Base-by-base conservation (phyloP, 1,140 invertebrate genomes). In the Platyscapa corneri region DNA sequence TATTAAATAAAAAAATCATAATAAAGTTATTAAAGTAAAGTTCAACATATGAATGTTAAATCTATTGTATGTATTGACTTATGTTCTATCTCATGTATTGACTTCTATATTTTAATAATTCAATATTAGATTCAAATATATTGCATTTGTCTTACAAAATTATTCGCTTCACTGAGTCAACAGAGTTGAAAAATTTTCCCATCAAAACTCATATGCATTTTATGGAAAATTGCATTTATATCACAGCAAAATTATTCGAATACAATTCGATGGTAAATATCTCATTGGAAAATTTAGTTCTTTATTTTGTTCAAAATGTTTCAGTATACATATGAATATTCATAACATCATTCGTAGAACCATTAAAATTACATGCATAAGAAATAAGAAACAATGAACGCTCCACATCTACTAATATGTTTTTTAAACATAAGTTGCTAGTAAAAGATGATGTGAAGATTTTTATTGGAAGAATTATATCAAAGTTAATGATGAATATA, bases 181-280 rank as follows among this genome's bases (percentile, higher is more conserved):
- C 12, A 16, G 34, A 42, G 16, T 79, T 65, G 14, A 0, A 65
- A 65, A 64, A 34, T 64, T 79, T 65, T 30, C 60, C 32, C 37
- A 79, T 79, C 23, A 79, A 79, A 79, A 79, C 77, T 64, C 34
- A 49, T 23, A 20, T 39, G 23, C 1, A 65, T 79, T 79, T 65
- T 34, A 60, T 49, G 20, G 32, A 46, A 76, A 74, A 42, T 74
- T 20, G 34, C 34, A 60, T 20, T 60, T 60, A 3, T 27, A 60
- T 60, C 23, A 60, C 20, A 27, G 56, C 23, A 60, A 27, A 60
- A 60, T 60, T 60, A 60, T 60, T 60, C 56, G 3, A 5, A 10
- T 27, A 2, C 23, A 27, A 60, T 60, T 60, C 56, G 27, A 3
- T 60, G 23, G 27, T 60, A 23, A 60, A 60, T 60, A 60, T 60